Percentiles rank a stretch among this genome's conserved stretches.
phyloP scores from a whole-genome alignment of 2,888 invertebrate genomes.

The Calliopum simillimum region DNA sequence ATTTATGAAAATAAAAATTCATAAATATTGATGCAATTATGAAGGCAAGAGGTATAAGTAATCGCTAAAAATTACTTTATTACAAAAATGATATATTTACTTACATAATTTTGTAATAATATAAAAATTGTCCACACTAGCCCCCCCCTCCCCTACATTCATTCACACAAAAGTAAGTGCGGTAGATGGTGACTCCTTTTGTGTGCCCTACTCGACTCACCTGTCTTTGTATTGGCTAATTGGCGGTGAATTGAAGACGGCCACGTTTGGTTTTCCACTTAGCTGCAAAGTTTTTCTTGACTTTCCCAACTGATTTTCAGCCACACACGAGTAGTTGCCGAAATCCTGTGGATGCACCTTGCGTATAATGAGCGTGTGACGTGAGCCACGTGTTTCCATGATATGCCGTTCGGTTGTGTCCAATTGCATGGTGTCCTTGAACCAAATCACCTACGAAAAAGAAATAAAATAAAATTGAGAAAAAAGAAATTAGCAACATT shows the following conservation, averaged over 20 bases:
- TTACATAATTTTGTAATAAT: no score
- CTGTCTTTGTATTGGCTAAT: slow-evolving; percentile 71
- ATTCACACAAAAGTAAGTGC: no score
- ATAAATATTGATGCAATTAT: no score
- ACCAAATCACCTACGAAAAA: slow-evolving; percentile 73
- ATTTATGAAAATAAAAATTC: no score
- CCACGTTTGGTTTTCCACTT: slow-evolving; percentile 76
- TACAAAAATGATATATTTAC: no score
- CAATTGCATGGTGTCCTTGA: slow-evolving; percentile 76
- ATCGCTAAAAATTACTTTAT: no score
- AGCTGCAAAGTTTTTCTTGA: slow-evolving; percentile 75
- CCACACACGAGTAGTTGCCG: slow-evolving; percentile 78
- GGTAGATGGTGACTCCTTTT: no score
- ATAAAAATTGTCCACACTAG: no score
- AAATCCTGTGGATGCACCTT: slow-evolving; percentile 77
- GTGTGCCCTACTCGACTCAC: slow-evolving; percentile 58
- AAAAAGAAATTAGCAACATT: neutral
- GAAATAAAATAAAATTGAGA: neutral
- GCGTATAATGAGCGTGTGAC: slow-evolving; percentile 76
- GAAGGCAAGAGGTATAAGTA: no score
- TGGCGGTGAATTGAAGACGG: slow-evolving; percentile 74
- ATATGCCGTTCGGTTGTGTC: slow-evolving; percentile 76
- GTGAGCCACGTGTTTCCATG: slow-evolving; percentile 75
- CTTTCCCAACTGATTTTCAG: slow-evolving; percentile 77
- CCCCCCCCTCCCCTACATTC: no score